These are phyloP conservation scores for Baccha elongata DNA, from an alignment of 2,888 invertebrate species.

Conservation along the genomic window DNA sequence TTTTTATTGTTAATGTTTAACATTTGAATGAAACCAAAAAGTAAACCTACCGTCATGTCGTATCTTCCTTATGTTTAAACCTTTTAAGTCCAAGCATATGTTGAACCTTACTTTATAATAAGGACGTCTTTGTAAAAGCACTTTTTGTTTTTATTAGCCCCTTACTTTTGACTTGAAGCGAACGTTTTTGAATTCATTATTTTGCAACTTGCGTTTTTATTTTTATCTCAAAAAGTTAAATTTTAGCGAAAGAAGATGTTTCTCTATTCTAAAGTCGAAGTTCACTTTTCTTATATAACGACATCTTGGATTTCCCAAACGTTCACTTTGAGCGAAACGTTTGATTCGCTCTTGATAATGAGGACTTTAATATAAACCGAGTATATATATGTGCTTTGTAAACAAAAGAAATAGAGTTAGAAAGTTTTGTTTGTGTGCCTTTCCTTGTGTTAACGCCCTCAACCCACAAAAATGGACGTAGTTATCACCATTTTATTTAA, in stretches of 20 bases:
- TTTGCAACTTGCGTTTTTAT: too few relatives aligned
- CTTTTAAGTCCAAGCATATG: constrained; percentile 27
- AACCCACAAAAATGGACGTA: constrained; percentile 33
- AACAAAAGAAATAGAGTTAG: constrained; percentile 10
- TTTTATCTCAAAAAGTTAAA: too few relatives aligned
- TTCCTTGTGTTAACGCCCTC: constrained; percentile 48
- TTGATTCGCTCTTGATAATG: too few relatives aligned
- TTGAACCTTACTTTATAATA: constrained; percentile 13
- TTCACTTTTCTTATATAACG: too few relatives aligned
- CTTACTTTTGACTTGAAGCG: too few relatives aligned
- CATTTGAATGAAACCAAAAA: too few relatives aligned
- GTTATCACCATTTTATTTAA: constrained; percentile 18
- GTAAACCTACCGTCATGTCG: neutral
- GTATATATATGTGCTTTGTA: constrained; percentile 71
- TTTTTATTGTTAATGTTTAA: neutral
- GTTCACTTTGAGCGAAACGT: too few relatives aligned
- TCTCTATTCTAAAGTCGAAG: too few relatives aligned
- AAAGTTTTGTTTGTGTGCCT: constrained; percentile 17
- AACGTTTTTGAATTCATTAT: too few relatives aligned
- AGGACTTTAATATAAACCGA: too few relatives aligned
- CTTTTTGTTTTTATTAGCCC: constrained; percentile 11
- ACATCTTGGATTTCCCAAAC: too few relatives aligned
- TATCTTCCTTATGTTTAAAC: constrained; percentile 3
- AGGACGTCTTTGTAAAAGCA: constrained; percentile 25
- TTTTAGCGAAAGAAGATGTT: too few relatives aligned